A percentile compares a stretch with the other conserved stretches of the same genome.
Evolutionary conservation across 2,888 invertebrate species (phyloP).

Genomic region (Halictus ligatus): DNA sequence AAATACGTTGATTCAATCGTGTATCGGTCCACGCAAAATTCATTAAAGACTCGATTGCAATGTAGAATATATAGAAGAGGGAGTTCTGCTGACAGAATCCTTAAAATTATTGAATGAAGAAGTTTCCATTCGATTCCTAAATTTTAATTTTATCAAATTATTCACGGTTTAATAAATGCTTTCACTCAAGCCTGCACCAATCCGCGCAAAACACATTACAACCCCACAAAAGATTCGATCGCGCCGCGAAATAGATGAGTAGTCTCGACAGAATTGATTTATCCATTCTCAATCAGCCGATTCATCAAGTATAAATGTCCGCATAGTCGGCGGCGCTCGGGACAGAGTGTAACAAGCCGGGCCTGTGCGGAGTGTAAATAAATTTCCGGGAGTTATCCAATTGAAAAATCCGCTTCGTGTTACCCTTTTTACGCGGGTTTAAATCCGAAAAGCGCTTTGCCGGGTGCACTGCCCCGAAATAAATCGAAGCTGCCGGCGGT

Average conservation of each 20-base stretch:
- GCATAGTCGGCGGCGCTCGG: not conserved
- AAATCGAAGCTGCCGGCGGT: slow-evolving; percentile 26
- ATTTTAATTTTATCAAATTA: not conserved
- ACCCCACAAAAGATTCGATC: not conserved
- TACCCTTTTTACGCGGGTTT: slow-evolving; percentile 13
- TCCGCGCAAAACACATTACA: not conserved
- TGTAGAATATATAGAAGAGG: not conserved
- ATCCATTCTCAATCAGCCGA: slow-evolving; percentile 6
- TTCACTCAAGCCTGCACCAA: not conserved
- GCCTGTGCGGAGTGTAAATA: not conserved
- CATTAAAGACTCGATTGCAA: not conserved
- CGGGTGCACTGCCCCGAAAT: not conserved
- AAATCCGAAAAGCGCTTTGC: slow-evolving; percentile 9
- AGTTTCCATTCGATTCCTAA: not conserved
- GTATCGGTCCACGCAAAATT: not conserved
- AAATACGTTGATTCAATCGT: not conserved
- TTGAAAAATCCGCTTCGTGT: slow-evolving; percentile 12
- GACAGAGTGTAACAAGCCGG: not conserved
- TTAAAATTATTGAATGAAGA: not conserved
- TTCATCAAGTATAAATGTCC: slow-evolving; percentile 8
- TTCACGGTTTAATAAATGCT: not conserved
- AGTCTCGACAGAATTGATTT: not conserved
- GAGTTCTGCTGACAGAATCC: not conserved
- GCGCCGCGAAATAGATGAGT: not conserved
- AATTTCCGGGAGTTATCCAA: slow-evolving; percentile 8